phyloP scores from a whole-genome alignment of 2,113 vertebrate genomes.

The Rhinogobius similis region DNA sequence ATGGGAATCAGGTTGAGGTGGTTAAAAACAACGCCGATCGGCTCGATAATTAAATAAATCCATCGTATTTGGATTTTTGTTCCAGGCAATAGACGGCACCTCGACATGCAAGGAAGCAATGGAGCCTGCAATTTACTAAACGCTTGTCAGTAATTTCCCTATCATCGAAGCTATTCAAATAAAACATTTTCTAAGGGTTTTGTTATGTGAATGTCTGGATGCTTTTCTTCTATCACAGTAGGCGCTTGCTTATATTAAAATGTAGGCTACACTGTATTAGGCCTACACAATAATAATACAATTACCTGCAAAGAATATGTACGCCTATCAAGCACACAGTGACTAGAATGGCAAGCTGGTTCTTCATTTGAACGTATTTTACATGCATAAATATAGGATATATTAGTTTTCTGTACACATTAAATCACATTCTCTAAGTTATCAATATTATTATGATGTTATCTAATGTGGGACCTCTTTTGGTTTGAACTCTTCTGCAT shows the following conservation, averaged over 20 bases:
- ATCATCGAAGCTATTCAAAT: background rate
- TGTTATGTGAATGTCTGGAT: background rate
- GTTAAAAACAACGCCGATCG: background rate
- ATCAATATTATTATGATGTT: conserved; percentile 26
- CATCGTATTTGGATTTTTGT: conserved; percentile 17
- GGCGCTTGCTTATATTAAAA: background rate
- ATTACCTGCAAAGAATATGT: background rate
- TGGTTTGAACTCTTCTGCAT: conserved; percentile 15
- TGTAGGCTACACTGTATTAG: background rate
- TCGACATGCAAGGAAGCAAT: conserved; percentile 28
- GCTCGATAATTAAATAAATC: background rate
- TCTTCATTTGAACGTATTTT: background rate
- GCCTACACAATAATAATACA: background rate
- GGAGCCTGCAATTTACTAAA: conserved; percentile 26
- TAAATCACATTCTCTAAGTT: conserved; percentile 21
- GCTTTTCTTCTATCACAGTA: background rate
- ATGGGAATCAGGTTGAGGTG: accelerated
- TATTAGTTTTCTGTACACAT: conserved; percentile 15
- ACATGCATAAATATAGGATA: background rate
- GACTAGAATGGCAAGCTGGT: background rate
- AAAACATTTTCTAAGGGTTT: background rate
- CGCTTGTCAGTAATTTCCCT: conserved; percentile 9
- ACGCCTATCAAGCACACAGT: too few relatives aligned
- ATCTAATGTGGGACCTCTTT: conserved; percentile 35
- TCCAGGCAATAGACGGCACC: conserved; percentile 67